A percentile compares a stretch with the other conserved stretches of the same genome.
phyloP scores from a whole-genome alignment of 2,888 invertebrate species.

The Amiota mariae region DNA sequence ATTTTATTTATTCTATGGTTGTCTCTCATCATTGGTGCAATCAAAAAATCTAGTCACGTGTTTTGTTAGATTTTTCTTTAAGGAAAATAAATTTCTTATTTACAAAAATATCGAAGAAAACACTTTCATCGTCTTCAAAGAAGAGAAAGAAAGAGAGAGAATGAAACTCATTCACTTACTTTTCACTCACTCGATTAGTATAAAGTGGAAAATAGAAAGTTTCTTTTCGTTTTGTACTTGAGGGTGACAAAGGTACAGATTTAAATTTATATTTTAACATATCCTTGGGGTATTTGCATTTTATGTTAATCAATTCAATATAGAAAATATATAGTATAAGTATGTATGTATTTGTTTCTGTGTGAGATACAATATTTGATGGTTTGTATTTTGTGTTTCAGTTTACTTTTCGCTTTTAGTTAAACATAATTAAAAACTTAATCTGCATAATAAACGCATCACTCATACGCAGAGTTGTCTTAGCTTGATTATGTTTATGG shows the following conservation, averaged over 20 bases:
- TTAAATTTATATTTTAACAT: no score
- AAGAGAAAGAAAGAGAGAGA: no score
- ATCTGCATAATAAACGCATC: background rate
- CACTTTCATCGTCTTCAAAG: background rate
- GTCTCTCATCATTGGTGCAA: constrained; percentile 53
- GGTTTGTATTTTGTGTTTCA: background rate
- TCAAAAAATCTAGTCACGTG: constrained; percentile 68
- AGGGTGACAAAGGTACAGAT: no score
- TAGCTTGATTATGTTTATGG: background rate
- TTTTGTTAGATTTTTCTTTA: constrained; percentile 66
- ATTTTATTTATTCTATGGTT: constrained; percentile 29
- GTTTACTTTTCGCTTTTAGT: background rate
- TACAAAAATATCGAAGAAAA: constrained; percentile 53
- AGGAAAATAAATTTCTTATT: constrained; percentile 62
- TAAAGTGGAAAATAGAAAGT: no score
- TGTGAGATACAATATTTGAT: background rate
- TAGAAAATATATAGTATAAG: no score
- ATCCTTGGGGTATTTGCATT: no score
- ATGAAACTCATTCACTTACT: no score
- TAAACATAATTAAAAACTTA: constrained; percentile 8
- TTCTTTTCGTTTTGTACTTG: no score
- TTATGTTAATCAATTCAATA: no score
- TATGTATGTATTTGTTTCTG: background rate
- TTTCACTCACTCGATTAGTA: no score
- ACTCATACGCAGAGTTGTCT: constrained; percentile 1